Evolutionary conservation across 2,113 vertebrate genomes (phyloP).

Genomic region (Stigmatopora nigra): DNA sequence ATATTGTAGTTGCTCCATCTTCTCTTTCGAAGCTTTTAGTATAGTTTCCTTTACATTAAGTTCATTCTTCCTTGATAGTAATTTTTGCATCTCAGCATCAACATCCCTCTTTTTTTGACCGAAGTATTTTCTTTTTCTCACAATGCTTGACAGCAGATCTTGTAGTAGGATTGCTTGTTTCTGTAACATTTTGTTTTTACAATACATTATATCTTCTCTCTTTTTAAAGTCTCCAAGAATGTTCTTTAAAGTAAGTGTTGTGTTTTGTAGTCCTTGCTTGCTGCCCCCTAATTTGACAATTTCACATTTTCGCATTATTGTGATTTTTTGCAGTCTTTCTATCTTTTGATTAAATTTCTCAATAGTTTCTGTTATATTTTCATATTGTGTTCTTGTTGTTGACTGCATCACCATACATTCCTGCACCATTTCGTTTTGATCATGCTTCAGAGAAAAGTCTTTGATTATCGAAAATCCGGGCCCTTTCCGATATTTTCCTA

Average conservation of each 20-base stretch:
- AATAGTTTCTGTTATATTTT: constrained; percentile 5
- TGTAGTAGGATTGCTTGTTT: not conserved
- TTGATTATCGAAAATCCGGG: not conserved
- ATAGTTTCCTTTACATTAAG: not conserved
- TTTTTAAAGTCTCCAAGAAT: not conserved
- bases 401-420: not conserved
- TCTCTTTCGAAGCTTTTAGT: not conserved
- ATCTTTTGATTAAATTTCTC: constrained; percentile 10
- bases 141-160: not conserved
- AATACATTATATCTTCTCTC: too few species aligned
- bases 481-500: constrained; percentile 18
- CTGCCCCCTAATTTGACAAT: not conserved
- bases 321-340: not conserved
- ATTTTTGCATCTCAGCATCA: not conserved
- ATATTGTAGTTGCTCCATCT: constrained; percentile 3
- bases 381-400: not conserved
- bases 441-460: not conserved
- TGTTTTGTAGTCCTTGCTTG: constrained; percentile 2
- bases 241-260: not conserved
- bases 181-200: not conserved
- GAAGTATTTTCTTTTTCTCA: not conserved
- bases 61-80: not conserved
- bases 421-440: not conserved
- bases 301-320: not conserved
- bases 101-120: not conserved